Percentiles rank a stretch among this genome's conserved stretches.
Evolutionary conservation across 2,797 vertebrate genomes (phyloP).

Genomic region (Schizopygopsis pylzovi): DNA sequence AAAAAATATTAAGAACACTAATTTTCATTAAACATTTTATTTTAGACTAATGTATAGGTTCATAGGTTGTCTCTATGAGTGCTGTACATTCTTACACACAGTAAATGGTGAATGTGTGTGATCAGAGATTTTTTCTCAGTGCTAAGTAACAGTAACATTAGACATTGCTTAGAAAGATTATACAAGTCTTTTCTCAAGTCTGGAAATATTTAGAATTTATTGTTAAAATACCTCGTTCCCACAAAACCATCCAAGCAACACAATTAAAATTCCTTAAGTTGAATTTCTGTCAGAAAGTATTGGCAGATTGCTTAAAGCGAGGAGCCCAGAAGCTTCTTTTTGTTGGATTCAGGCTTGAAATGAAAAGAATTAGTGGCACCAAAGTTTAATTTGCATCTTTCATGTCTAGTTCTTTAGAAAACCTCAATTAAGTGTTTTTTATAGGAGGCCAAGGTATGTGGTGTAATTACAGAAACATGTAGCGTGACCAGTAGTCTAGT

Average conservation of each 20-base stretch:
- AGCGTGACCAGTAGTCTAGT: conserved; percentile 65
- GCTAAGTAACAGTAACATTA: neutral
- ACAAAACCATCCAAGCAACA: conserved; percentile 51
- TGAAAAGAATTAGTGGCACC: conserved; percentile 63
- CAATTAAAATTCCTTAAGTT: conserved; percentile 54
- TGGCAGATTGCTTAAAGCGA: conserved; percentile 69
- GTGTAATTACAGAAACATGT: conserved; percentile 71
- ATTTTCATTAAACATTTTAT: neutral
- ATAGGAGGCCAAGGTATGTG: conserved; percentile 53
- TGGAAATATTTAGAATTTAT: conserved; percentile 53
- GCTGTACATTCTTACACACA: neutral
- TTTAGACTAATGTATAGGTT: neutral
- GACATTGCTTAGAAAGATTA: neutral
- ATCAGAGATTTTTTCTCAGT: neutral
- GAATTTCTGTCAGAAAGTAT: conserved; percentile 65
- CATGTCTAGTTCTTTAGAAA: conserved; percentile 58
- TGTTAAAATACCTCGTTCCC: conserved; percentile 43
- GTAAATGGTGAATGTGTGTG: neutral
- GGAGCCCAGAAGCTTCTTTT: conserved; percentile 64
- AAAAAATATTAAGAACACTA: neutral
- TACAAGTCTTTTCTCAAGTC: conserved; percentile 20
- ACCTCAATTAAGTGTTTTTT: conserved; percentile 64
- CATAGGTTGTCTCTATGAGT: neutral
- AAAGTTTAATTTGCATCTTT: conserved; percentile 62
- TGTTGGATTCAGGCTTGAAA: conserved; percentile 66